Evolutionary conservation across 1,140 invertebrate genomes (phyloP).

Genomic region (Tigriopus japonicus): DNA sequence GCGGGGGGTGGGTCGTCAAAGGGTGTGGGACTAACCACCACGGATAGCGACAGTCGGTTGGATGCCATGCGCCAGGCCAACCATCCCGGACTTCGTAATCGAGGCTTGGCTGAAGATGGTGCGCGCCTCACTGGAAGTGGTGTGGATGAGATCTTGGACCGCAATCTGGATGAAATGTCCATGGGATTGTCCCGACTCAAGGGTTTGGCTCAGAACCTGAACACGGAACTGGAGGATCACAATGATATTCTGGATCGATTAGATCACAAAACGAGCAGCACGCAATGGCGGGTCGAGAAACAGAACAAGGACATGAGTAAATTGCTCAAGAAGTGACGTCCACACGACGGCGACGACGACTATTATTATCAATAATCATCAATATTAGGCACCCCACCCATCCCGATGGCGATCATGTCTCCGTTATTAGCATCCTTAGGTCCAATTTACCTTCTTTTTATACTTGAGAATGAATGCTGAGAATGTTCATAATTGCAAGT

Average conservation of each 20-base stretch:
- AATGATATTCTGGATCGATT: conserved; percentile 25
- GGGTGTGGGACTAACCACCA: too few species aligned
- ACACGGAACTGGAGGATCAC: conserved; percentile 26
- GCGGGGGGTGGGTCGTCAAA: too few species aligned
- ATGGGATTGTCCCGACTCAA: conserved; percentile 22
- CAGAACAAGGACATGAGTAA: conserved; percentile 28
- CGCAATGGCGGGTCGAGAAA: conserved; percentile 24
- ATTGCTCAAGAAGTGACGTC: conserved; percentile 20
- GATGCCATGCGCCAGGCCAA: background rate
- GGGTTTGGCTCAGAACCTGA: conserved; percentile 23
- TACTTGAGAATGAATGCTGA: too few species aligned
- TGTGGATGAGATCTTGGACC: conserved; percentile 16
- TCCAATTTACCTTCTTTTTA: too few species aligned
- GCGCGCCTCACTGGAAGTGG: background rate
- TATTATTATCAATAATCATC: too few species aligned
- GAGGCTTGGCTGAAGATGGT: background rate
- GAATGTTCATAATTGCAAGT: too few species aligned
- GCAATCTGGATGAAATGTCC: conserved; percentile 21
- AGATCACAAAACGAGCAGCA: conserved; percentile 24
- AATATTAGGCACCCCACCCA: too few species aligned
- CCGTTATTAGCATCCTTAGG: too few species aligned
- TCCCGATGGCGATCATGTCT: too few species aligned
- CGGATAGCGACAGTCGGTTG: background rate
- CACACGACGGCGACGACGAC: too few species aligned
- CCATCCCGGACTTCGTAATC: background rate